Evolutionary conservation across 64 coral and sea anemone genomes (phyloP).

Genomic region (Porites australiensis): DNA sequence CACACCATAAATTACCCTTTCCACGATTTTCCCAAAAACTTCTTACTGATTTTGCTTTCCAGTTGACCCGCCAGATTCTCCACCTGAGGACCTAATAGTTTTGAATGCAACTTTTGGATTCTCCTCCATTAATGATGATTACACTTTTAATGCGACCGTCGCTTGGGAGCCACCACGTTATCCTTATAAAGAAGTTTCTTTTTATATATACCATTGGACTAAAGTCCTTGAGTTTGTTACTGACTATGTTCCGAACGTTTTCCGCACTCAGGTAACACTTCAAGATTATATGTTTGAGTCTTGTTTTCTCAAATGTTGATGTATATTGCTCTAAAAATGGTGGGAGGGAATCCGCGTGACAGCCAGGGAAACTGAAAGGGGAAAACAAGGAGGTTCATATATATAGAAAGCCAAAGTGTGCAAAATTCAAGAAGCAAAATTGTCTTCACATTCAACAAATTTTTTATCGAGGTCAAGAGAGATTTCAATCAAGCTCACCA

Average conservation of each 20-base stretch:
- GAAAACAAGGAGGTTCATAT: no score
- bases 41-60: neutral
- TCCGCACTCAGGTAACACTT: no score
- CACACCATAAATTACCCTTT: no score
- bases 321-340: no score
- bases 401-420: constrained; percentile 4
- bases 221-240: no score
- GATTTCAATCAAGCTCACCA: constrained; percentile 14
- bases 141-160: neutral
- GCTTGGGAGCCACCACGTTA: neutral
- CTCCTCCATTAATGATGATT: neutral
- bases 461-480: constrained; percentile 15
- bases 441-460: neutral
- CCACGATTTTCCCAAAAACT: neutral
- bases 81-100: neutral
- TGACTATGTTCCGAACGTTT: no score
- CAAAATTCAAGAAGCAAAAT: constrained; percentile 14
- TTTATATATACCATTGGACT: neutral
- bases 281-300: no score
- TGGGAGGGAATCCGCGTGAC: no score
- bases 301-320: no score
- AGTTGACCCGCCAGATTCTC: constrained; percentile 49
- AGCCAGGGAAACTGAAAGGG: no score
- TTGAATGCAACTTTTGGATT: neutral
- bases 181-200: neutral